Conservation (phyloP, 2,797 vertebrate species). For the Chrysocyon brachyurus region DNA sequence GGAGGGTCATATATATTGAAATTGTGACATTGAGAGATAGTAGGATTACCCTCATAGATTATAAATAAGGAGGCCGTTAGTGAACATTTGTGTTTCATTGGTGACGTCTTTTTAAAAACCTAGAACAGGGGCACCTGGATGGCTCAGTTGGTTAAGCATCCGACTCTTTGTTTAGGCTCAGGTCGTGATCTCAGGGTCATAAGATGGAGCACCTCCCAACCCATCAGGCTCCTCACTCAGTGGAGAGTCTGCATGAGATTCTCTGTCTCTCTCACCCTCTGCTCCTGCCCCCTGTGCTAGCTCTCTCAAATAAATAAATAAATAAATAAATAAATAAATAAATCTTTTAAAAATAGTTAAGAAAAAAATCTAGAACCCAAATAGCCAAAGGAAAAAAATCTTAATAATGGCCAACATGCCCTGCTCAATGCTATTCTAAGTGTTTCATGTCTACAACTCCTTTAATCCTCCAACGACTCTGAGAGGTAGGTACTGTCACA, state of each 20-base stretch:
- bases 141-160: neutral
- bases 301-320: neutral
- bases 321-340: neutral
- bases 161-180: neutral
- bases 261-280: neutral
- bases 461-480: neutral
- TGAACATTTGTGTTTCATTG: neutral
- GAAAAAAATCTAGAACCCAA: neutral
- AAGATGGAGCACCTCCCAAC: no score
- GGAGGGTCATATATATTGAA: neutral
- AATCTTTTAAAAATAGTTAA: neutral
- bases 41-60: neutral
- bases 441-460: neutral
- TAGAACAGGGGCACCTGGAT: neutral
- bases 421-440: neutral
- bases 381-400: neutral
- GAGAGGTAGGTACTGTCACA: neutral
- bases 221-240: neutral
- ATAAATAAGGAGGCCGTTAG: constrained; percentile 3
- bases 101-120: neutral
- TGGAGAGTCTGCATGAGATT: neutral
- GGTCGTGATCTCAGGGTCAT: neutral
- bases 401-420: neutral
- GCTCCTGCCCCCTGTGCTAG: neutral
- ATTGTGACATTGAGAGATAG: neutral